A percentile compares a stretch with the other conserved stretches of the same genome.
Conservation (phyloP, 2,797 vertebrate genomes). For the Rhabdomys pumilio region DNA sequence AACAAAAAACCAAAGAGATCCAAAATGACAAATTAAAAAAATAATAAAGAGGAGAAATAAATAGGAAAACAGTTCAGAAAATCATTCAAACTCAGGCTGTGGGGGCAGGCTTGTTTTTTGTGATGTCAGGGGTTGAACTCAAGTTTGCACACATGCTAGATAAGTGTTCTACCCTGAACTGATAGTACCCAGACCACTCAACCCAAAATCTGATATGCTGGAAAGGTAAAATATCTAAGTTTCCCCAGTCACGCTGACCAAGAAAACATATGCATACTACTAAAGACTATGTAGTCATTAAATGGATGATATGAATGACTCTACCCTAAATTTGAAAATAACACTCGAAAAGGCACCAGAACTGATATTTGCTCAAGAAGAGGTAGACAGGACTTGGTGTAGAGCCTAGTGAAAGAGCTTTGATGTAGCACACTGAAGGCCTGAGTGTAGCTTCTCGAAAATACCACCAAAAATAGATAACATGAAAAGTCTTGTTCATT, state of each 20-base stretch:
- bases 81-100: neutral
- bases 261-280: neutral
- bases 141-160: neutral
- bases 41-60: neutral
- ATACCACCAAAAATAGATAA: neutral
- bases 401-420: neutral
- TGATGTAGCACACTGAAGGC: no score
- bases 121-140: no score
- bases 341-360: neutral
- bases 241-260: neutral
- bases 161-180: neutral
- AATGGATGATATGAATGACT: no score
- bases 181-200: neutral
- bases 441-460: neutral
- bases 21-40: conserved; percentile 31
- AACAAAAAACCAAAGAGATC: conserved; percentile 10
- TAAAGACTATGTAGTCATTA: neutral
- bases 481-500: neutral
- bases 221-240: neutral
- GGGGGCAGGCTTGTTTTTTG: neutral
- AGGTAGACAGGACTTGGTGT: neutral
- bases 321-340: neutral
- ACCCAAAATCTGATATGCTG: neutral
- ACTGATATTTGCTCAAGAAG: neutral
- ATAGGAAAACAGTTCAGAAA: neutral